Evolutionary conservation across 1,140 invertebrate species (phyloP).

Genomic region (Drosophila busckii): DNA sequence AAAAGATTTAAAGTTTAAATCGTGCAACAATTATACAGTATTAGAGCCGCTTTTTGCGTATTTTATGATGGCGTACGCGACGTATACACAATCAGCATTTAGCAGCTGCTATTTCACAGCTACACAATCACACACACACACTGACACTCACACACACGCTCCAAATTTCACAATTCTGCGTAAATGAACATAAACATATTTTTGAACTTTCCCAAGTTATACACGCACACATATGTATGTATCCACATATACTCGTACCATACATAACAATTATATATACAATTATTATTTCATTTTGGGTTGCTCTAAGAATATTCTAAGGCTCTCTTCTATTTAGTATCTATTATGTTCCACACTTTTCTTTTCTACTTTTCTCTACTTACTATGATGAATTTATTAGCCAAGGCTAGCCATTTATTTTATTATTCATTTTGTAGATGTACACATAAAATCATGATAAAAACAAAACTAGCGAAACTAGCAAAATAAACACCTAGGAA

Average conservation of each 20-base stretch:
- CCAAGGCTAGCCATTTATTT: no score
- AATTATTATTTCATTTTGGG: conserved; percentile 43
- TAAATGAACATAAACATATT: no score
- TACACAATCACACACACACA: conserved; percentile 22
- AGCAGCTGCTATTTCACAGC: conserved; percentile 36
- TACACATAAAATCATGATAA: conserved; percentile 24
- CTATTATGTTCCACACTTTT: no score
- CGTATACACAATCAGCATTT: conserved; percentile 69
- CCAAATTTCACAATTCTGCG: conserved; percentile 8
- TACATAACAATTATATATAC: no score
- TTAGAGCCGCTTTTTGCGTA: conserved; percentile 73
- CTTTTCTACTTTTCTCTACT: no score
- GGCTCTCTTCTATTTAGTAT: no score
- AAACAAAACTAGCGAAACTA: conserved; percentile 64
- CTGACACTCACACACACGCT: conserved; percentile 15
- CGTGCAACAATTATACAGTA: conserved; percentile 71
- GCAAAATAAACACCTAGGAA: conserved; percentile 61
- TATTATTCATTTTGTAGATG: no score
- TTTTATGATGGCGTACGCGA: conserved; percentile 70
- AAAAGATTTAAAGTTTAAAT: conserved; percentile 5
- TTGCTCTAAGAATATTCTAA: no score
- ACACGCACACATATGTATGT: conserved; percentile 5
- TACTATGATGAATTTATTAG: no score
- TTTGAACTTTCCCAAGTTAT: conserved; percentile 18
- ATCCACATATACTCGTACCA: no score